Percentiles rank a stretch among this genome's conserved stretches.
Conservation (phyloP, 2,888 invertebrate species). For the Drosophila recens region DNA sequence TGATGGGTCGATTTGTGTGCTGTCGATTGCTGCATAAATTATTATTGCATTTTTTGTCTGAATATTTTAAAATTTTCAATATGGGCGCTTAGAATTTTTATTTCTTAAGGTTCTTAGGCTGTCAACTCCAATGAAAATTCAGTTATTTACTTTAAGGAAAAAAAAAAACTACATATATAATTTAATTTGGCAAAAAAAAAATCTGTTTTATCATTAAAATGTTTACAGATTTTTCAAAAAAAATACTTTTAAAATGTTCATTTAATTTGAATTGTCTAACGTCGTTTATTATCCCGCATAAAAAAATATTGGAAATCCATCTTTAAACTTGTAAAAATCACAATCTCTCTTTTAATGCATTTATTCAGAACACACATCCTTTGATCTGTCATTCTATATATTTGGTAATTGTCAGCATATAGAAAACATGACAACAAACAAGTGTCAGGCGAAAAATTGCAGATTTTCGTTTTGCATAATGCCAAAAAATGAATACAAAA, state of each 20-base stretch:
- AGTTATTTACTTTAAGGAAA: neutral
- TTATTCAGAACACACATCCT: constrained; percentile 10
- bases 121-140: constrained; percentile 1
- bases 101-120: constrained; percentile 2
- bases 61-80: constrained; percentile 35
- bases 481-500: constrained; percentile 38
- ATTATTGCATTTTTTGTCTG: constrained; percentile 52
- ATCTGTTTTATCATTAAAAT: too few species aligned
- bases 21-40: constrained; percentile 66
- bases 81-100: constrained; percentile 8
- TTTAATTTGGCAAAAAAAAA: too few species aligned
- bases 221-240: too few species aligned
- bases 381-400: constrained; percentile 19
- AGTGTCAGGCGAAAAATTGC: constrained; percentile 71
- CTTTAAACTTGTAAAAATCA: neutral
- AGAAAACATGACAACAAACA: constrained; percentile 77
- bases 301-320: constrained; percentile 2
- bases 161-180: too few species aligned
- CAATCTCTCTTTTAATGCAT: constrained; percentile 5
- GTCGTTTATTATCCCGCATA: neutral
- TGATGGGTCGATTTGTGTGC: constrained; percentile 62
- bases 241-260: neutral
- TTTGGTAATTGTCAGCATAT: constrained; percentile 41
- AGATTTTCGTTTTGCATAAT: constrained; percentile 78
- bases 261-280: neutral